Evolutionary conservation across 92 coral and sea anemone species (phyloP).

Genomic region (Micromussa lordhowensis): DNA sequence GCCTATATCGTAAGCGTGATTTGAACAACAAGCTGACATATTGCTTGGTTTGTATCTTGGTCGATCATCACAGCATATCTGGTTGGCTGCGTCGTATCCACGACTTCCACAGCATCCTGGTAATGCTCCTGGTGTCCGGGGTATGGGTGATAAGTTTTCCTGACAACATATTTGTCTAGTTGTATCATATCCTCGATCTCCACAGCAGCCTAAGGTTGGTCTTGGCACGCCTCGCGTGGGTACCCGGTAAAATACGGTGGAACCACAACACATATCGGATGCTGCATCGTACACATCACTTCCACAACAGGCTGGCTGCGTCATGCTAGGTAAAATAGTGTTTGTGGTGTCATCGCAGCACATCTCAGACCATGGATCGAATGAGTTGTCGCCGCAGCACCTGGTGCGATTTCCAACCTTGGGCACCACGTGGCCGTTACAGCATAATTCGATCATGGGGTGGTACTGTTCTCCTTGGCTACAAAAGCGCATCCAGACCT

Average conservation of each 20-base stretch:
- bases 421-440: not conserved
- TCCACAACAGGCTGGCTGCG: not conserved
- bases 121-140: not conserved
- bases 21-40: slow-evolving; percentile 4
- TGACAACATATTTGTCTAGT: not conserved
- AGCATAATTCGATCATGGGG: not conserved
- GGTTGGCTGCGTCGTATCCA: not conserved
- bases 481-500: not conserved
- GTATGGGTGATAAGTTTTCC: not conserved
- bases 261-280: not conserved
- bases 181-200: not conserved
- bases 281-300: slow-evolving; percentile 5
- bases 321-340: not conserved
- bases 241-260: not conserved
- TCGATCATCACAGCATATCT: slow-evolving; percentile 2
- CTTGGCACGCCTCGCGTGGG: not conserved
- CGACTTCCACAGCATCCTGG: slow-evolving; percentile 32
- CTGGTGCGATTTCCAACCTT: not conserved
- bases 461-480: not conserved
- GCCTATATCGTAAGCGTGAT: not conserved
- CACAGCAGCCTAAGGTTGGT: not conserved
- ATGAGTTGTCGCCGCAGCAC: slow-evolving; percentile 12
- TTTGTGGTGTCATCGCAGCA: slow-evolving; percentile 17
- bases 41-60: not conserved
- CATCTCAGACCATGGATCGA: slow-evolving; percentile 8